Evolutionary conservation across 2,113 vertebrate species (phyloP), one percentile per base, ranked within the genome.

Genomic region (Mustela lutreola): DNA sequence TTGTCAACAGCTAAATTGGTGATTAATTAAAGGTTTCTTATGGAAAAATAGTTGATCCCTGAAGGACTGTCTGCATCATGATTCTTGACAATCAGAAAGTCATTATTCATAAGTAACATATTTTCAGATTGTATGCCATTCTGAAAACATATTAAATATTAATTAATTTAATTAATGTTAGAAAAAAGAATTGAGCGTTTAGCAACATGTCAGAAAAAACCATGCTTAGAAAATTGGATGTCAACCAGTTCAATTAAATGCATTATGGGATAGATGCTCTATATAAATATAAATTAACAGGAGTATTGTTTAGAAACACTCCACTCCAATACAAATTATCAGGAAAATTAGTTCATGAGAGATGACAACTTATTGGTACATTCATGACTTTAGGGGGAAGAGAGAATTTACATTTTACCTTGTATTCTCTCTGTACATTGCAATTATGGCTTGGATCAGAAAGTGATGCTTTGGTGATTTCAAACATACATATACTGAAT

Each of bases 151-250:
- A 88, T 65, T 28, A 92, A 93, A 87, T 79, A 97, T 97, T 98
- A 98, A 98, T 98, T 98, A 96, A 98, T 97, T 98, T 98, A 98
- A 98, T 98, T 98, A 99, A 93, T 97, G 96, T 97, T 98, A 97
- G 92, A 95, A 97, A 95, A 96, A 94, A 85, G 58, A 97, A 97
- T 82, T 95, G 79, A 78, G 58, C 80, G 82, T 95, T 98, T 98
- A 91, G 31, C 95, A 98, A 83, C 70, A 97, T 95, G 76, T 65
- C 96, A 75, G 0, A n/a, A 96, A 98, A 97, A 97, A 94, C 63
- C 36, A 95, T 18, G 1, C 94, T 90, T 94, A 84, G 91, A 98
- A 97, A 96, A 95, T 58, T 95, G 71, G 97, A 92, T 97, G 97
- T 97, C 97, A 98, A 96, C 96, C 98, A 85, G 96, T 92, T 94